Conservation (phyloP, 1,140 invertebrate species). For the Paraescarpia echinospica region DNA sequence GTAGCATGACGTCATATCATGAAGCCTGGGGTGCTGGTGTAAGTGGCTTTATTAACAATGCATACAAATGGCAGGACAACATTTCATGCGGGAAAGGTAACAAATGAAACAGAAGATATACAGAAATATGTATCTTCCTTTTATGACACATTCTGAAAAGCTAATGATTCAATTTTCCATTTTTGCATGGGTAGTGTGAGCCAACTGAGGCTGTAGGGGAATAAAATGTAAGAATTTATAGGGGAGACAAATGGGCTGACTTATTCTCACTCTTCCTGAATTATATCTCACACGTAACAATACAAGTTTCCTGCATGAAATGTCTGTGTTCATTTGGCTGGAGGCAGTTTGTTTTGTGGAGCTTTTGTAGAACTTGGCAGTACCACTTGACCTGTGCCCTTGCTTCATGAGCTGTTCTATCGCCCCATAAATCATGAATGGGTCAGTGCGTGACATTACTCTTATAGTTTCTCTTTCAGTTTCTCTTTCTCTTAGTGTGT, state of each 20-base stretch:
- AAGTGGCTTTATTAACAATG: too few relatives aligned
- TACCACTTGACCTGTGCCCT: neutral
- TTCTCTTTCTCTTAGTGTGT: neutral
- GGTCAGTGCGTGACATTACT: neutral
- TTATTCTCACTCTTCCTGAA: neutral
- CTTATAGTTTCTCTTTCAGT: neutral
- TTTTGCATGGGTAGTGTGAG: neutral
- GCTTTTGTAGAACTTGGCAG: neutral
- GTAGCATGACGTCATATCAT: too few relatives aligned
- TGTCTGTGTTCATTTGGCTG: neutral
- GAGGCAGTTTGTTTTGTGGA: neutral
- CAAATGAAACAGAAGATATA: neutral
- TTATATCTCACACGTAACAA: neutral
- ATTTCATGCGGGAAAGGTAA: neutral
- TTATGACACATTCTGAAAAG: too few relatives aligned
- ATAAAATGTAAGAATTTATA: neutral
- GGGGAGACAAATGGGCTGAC: neutral
- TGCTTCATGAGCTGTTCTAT: neutral
- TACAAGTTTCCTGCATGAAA: neutral
- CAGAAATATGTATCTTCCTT: too few relatives aligned
- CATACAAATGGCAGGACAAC: neutral
- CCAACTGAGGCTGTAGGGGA: neutral
- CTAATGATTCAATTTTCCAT: too few relatives aligned
- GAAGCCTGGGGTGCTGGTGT: too few relatives aligned
- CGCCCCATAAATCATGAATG: neutral